phyloP scores from a whole-genome alignment of 2,888 invertebrate genomes.

The Acrobasis suavella region DNA sequence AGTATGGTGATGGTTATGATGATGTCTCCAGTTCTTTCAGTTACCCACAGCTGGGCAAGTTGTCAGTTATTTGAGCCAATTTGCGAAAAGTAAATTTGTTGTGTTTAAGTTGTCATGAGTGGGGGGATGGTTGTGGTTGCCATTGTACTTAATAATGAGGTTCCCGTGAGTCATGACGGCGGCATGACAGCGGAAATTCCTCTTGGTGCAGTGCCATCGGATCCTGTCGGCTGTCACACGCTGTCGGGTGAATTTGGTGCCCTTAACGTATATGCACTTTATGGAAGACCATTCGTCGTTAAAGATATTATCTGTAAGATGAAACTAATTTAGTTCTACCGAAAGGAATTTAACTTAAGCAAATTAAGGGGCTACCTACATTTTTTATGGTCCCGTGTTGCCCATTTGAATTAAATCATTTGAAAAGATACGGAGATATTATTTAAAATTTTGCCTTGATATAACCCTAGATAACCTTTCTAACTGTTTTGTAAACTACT shows the following conservation, averaged over 20 bases:
- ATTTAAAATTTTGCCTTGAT: too few species aligned
- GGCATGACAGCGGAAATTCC: slow-evolving; percentile 32
- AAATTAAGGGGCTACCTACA: too few species aligned
- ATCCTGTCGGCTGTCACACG: neutral
- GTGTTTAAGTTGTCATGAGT: neutral
- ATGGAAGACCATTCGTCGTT: neutral
- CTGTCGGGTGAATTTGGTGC: neutral
- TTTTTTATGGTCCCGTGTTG: too few species aligned
- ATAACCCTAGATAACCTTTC: too few species aligned
- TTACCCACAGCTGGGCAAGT: too few species aligned
- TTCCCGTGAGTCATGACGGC: slow-evolving; percentile 26
- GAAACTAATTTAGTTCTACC: too few species aligned
- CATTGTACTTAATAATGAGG: slow-evolving; percentile 31
- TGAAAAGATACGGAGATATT: too few species aligned
- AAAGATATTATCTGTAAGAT: neutral
- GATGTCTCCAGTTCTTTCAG: neutral
- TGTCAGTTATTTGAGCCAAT: slow-evolving; percentile 2
- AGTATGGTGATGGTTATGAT: too few species aligned
- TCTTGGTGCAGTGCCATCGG: slow-evolving; percentile 31
- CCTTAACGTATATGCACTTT: slow-evolving; percentile 2
- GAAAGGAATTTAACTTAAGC: too few species aligned
- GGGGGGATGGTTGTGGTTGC: slow-evolving; percentile 35
- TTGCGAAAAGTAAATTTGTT: neutral
- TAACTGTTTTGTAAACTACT: too few species aligned
- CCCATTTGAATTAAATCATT: too few species aligned